Base-by-base conservation (phyloP, 2,888 invertebrate species). In the Brenthis daphne region DNA sequence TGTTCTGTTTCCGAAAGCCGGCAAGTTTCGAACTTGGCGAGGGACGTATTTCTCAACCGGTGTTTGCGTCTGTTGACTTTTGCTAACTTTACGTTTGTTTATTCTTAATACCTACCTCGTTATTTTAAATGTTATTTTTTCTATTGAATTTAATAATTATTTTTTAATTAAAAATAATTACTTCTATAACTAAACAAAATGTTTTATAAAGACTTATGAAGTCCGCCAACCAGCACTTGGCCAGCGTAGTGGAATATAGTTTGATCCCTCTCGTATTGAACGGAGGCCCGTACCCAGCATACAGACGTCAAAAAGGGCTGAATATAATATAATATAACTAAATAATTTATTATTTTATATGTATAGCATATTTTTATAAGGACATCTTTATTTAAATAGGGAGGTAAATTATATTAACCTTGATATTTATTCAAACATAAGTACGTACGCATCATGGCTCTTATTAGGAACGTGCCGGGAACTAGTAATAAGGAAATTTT, bases 1-100 rank as follows among this genome's bases (percentile, higher is more conserved):
- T 83, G 82, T 82, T 84, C 80, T 79, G 80, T 83, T 82, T 79
- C 75, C 75, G 77, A 80, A 81, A 80, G 77, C 77, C 76, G 69
- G 78, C 47, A 65, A 83, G 77, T 82, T 82, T 73, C 69, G 73
- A 73, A 78, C 75, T 76, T 73, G 58, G 69, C 65, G 63, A 69
- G 71, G 69, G 68, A 68, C 67, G 69, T 73, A 71, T 68, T 72
- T 68, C 65, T 64, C 70, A 29, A 54, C 68, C 68, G 69, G 65
- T 74, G 72, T 75, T 74, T 75, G 71, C 66, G 70, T 72, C 64
- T 64, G 65, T 65, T 72, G 72, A 73, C 69, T 70, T 74, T 73
- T 70, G 37, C 47, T 63, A 71, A 69, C 67, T 70, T 67, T 67
- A 67, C 51, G 14, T 67, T 57, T 58, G 43, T 64, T 57, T 51